Evolutionary conservation across 1,140 invertebrate genomes (phyloP).

Genomic region (Sarcophaga peregrina): DNA sequence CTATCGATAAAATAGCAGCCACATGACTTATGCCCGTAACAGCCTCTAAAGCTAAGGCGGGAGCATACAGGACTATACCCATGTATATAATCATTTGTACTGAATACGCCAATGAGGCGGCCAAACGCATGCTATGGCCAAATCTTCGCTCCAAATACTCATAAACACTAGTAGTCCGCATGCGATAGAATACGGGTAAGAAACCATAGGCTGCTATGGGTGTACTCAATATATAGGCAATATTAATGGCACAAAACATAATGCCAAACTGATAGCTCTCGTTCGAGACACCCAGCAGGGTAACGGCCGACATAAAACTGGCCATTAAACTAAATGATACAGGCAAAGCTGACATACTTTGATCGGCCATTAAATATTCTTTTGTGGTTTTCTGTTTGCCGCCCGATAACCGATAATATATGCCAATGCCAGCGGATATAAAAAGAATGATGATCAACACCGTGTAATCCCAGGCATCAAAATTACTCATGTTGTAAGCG

Average conservation of each 20-base stretch:
- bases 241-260: constrained; percentile 85
- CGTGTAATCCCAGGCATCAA: constrained; percentile 72
- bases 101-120: constrained; percentile 82
- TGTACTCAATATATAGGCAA: constrained; percentile 85
- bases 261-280: constrained; percentile 79
- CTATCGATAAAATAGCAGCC: constrained; percentile 82
- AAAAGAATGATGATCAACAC: constrained; percentile 73
- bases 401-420: constrained; percentile 88
- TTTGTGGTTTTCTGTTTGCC: constrained; percentile 86
- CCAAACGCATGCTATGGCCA: constrained; percentile 74
- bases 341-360: constrained; percentile 72
- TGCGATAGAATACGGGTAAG: constrained; percentile 88
- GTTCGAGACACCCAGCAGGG: constrained; percentile 85
- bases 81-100: constrained; percentile 91
- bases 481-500: constrained; percentile 42
- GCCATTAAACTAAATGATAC: constrained; percentile 90
- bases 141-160: constrained; percentile 90
- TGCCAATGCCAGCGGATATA: constrained; percentile 78
- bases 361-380: constrained; percentile 63
- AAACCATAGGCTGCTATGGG: constrained; percentile 84
- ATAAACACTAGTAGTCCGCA: constrained; percentile 88
- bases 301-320: constrained; percentile 96
- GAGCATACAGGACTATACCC: constrained; percentile 92
- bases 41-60: constrained; percentile 88
- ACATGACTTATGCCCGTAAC: constrained; percentile 81